A percentile compares a stretch with the other conserved stretches of the same genome.
Evolutionary conservation across 2,797 vertebrate genomes (phyloP).

Genomic region (Melanotaenia pygmaea): DNA sequence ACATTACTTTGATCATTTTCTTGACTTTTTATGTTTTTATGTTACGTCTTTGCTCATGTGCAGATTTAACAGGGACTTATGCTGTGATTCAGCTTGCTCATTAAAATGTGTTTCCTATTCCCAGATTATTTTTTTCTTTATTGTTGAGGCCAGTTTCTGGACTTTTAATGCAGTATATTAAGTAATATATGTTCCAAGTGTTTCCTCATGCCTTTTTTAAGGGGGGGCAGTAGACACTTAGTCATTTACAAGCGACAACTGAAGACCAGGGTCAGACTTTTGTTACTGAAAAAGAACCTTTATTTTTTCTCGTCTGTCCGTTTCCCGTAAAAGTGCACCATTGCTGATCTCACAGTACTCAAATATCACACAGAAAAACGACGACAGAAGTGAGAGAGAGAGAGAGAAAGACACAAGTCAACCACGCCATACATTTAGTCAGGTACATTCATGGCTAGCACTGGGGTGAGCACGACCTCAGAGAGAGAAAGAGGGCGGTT

Average conservation of each 20-base stretch:
- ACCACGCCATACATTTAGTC: conserved; percentile 73
- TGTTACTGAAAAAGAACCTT: conserved; percentile 85
- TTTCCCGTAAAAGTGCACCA: conserved; percentile 84
- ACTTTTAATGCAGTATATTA: not conserved
- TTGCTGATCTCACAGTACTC: conserved; percentile 79
- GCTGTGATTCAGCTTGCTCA: too few species aligned
- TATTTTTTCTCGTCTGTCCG: conserved; percentile 80
- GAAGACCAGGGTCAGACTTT: conserved; percentile 51
- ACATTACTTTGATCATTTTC: not conserved
- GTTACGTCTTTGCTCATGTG: too few species aligned
- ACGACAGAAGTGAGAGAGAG: conserved; percentile 74
- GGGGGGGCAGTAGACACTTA: not conserved
- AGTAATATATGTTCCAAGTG: not conserved
- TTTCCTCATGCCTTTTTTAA: not conserved
- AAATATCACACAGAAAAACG: conserved; percentile 78
- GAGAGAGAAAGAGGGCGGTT: conserved; percentile 39
- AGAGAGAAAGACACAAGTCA: conserved; percentile 73
- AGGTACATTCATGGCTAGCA: conserved; percentile 79
- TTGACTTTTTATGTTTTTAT: not conserved
- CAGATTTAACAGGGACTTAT: too few species aligned
- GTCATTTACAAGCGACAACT: not conserved
- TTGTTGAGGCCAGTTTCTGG: not conserved
- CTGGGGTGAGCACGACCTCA: conserved; percentile 68
- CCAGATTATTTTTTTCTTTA: not conserved
- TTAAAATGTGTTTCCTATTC: not conserved